A percentile compares a stretch with the other conserved stretches of the same genome.
phyloP scores from a whole-genome alignment of 2,113 vertebrate species.

The Cardinalis cardinalis region DNA sequence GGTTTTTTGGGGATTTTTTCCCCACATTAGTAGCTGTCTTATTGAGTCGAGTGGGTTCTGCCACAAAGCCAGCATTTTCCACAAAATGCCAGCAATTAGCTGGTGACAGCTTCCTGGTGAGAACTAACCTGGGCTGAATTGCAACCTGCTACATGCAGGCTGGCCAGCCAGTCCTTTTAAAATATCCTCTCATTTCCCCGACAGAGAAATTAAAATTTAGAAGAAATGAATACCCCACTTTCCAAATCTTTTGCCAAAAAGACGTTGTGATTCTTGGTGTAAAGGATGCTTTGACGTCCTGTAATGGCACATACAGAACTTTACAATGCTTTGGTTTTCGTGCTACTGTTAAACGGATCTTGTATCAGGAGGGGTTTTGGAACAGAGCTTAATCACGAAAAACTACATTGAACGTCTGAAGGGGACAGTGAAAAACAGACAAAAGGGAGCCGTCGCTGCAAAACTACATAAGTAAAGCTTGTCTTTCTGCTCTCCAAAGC shows the following conservation, averaged over 20 bases:
- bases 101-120: neutral
- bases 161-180: neutral
- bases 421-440: neutral
- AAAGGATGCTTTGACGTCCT: neutral
- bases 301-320: neutral
- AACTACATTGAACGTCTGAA: neutral
- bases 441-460: neutral
- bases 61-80: neutral
- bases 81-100: neutral
- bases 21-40: neutral
- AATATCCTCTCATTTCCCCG: neutral
- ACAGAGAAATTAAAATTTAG: neutral
- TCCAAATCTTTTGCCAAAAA: neutral
- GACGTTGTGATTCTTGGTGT: neutral
- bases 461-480: neutral
- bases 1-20: accelerated
- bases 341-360: neutral
- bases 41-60: neutral
- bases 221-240: neutral
- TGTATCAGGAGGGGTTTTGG: neutral
- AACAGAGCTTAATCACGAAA: neutral
- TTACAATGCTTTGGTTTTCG: neutral
- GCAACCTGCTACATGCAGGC: neutral
- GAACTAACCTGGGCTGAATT: neutral
- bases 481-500: neutral